Base-by-base conservation (phyloP, 2,888 invertebrate genomes). In the Listrodromus nycthemerus region DNA sequence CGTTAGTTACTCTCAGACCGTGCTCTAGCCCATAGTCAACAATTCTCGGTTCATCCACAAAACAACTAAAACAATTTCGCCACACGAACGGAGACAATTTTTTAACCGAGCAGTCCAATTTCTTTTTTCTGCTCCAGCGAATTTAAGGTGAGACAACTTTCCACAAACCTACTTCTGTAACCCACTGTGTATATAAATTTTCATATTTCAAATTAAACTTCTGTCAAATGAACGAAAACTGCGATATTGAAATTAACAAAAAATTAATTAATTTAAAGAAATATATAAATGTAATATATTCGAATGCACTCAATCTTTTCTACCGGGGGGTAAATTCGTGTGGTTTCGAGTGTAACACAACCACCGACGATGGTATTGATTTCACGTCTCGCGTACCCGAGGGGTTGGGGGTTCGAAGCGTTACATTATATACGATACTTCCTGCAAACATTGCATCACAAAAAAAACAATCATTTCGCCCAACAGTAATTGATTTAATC, bases 1-100 rank as follows among this genome's bases (percentile, higher is more conserved):
- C 78, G 84, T 85, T 85, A 91, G 91, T 91, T 89, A 89, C 88
- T 88, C 87, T 90, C 90, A 87, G 90, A 88, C 89, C 89, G 89
- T 89, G 87, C 88, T 86, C 86, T 89, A 85, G 84, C 82, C 71
- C 84, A 81, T 83, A 74, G 37, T 19, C 45, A 77, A 65, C 19
- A 77, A 70, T 30, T 48, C 45, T 52, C 65, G 33, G 73, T 27
- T 76, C 52, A 10, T 71, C 50, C 21, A 41, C 16, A 41, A 55
- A 71, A 55, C 6, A 71, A 55, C 19, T 3, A 19, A 45, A 45
- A 27, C 30, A 70, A 50, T 16, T 24, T 16, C 16, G 24, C 16
- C 27, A 24, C 58, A 27, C 24, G 3, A 58, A 27, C 13, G 16
- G 6, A 21, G 13, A 8, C 10, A 13, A 55, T 19, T 19, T 7